Conservation (phyloP, 2,113 vertebrate genomes). For the Procavia capensis region DNA sequence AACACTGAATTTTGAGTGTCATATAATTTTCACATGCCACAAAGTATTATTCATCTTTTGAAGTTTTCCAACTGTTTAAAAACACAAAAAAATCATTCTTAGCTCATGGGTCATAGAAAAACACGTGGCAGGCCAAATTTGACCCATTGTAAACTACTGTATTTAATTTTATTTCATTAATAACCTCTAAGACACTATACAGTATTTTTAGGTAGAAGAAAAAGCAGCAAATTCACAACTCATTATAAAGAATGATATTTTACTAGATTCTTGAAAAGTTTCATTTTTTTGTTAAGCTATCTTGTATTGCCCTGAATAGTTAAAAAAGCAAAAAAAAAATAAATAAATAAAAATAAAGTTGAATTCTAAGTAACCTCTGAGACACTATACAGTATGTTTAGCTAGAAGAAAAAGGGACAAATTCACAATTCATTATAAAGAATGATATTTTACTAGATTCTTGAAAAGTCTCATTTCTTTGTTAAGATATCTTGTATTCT, state of each 20-base stretch:
- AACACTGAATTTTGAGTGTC: neutral
- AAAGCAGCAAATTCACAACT: neutral
- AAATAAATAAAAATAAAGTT: too few relatives aligned
- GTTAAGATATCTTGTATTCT: neutral
- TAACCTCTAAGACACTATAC: neutral
- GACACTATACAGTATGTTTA: neutral
- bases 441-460: neutral
- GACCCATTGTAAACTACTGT: neutral
- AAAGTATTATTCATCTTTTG: neutral
- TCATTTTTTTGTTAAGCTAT: neutral
- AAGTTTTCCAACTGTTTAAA: neutral
- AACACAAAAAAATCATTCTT: too few relatives aligned
- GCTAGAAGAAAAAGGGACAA: neutral
- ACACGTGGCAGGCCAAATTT: neutral
- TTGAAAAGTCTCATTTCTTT: neutral
- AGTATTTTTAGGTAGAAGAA: neutral
- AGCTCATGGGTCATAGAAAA: neutral
- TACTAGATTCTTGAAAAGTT: neutral
- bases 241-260: neutral
- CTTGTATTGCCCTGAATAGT: neutral
- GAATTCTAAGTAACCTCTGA: neutral
- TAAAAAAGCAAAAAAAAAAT: neutral
- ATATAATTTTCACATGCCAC: neutral
- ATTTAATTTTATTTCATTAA: conserved; percentile 17
- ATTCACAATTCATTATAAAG: neutral